Conservation (phyloP, 92 coral and sea anemone genomes). For the Phenganax stokvisi region DNA sequence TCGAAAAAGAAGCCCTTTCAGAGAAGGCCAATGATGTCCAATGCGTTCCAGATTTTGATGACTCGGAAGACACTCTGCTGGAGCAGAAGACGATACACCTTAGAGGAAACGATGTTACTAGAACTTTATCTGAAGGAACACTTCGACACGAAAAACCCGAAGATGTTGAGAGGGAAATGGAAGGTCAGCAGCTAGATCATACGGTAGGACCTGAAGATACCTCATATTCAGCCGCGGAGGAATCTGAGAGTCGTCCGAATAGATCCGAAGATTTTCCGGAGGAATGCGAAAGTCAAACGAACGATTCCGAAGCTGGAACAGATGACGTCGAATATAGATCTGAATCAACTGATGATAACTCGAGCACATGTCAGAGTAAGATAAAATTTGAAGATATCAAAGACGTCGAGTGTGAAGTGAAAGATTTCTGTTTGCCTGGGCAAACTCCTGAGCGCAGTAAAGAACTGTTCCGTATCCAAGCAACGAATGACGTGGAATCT, state of each 20-base stretch:
- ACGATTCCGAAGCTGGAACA: background rate
- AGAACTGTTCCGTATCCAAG: slow-evolving; percentile 15
- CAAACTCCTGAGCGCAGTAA: background rate
- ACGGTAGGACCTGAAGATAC: background rate
- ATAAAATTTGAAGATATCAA: slow-evolving; percentile 3
- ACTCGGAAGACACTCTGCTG: background rate
- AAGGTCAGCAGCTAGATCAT: background rate
- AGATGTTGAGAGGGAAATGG: background rate
- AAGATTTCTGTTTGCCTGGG: slow-evolving; percentile 6
- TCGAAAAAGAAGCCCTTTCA: background rate
- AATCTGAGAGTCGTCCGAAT: background rate
- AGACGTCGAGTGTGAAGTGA: slow-evolving; percentile 13
- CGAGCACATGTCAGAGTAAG: background rate
- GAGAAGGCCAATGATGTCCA: background rate
- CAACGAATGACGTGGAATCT: slow-evolving; percentile 22
- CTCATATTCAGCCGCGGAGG: background rate
- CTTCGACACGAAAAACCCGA: background rate
- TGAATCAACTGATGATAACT: slow-evolving; percentile 2
- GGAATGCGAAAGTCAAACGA: background rate
- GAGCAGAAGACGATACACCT: background rate
- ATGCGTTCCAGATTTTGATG: background rate
- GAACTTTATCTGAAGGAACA: background rate
- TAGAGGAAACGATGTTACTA: background rate
- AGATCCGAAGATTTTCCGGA: background rate
- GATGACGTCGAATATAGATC: slow-evolving; percentile 1